Evolutionary conservation across 2,888 invertebrate genomes (phyloP).

Genomic region (Eupithecia exiguata): DNA sequence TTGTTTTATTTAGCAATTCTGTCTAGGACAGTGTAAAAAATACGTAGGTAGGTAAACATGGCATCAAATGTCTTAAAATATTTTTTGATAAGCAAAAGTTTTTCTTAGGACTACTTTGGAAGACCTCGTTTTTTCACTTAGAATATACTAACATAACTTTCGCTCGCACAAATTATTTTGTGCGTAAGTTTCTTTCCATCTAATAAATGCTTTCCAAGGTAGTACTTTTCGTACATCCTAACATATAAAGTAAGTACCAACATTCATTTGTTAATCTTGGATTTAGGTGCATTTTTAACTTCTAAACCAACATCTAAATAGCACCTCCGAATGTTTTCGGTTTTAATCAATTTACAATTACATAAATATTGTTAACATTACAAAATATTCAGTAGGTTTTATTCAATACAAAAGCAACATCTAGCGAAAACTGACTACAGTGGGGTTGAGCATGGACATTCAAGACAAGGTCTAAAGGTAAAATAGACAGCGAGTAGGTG

Average conservation of each 20-base stretch:
- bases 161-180: not conserved
- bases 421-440: not conserved
- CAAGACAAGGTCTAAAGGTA: not conserved
- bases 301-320: not conserved
- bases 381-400: not conserved
- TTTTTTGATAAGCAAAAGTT: not conserved
- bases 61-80: constrained; percentile 18
- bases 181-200: not conserved
- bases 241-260: not conserved
- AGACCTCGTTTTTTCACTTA: constrained; percentile 1
- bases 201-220: not conserved
- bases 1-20: constrained; percentile 43
- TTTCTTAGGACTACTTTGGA: constrained; percentile 17
- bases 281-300: not conserved
- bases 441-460: not conserved
- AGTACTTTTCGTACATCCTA: not conserved
- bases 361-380: not conserved
- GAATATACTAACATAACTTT: not conserved
- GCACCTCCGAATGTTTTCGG: not conserved
- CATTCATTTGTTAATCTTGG: not conserved
- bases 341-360: not conserved
- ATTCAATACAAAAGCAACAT: not conserved
- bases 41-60: constrained; percentile 18
- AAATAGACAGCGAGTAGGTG: not conserved
- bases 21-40: constrained; percentile 17